These are phyloP conservation scores for Taphrorychus bicolor DNA, from an alignment of 2,888 invertebrate genomes.

Conservation along the genomic window DNA sequence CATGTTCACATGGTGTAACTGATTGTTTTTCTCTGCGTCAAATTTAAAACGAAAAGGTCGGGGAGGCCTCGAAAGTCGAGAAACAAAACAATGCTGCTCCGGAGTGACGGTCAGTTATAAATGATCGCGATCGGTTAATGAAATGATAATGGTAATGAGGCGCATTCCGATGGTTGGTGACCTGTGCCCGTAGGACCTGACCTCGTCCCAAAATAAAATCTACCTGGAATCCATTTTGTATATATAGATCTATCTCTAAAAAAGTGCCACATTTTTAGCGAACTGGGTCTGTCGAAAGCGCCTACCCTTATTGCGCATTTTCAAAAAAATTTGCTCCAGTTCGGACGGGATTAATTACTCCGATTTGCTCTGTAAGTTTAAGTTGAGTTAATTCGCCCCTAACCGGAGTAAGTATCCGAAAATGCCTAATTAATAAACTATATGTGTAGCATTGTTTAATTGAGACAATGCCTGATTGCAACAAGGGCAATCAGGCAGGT, in stretches of 20 bases:
- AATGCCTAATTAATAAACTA: too few relatives aligned
- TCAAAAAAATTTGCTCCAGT: too few relatives aligned
- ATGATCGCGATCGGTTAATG: constrained; percentile 52
- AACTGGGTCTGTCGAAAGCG: too few relatives aligned
- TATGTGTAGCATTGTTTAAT: too few relatives aligned
- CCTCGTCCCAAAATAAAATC: constrained; percentile 17
- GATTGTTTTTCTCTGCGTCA: constrained; percentile 40
- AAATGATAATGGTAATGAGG: constrained; percentile 54
- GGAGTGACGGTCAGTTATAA: constrained; percentile 47
- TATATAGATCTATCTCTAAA: constrained; percentile 14
- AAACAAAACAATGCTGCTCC: constrained; percentile 35
- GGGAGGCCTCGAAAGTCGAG: constrained; percentile 10
- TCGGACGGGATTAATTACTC: too few relatives aligned
- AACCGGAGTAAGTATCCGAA: too few relatives aligned
- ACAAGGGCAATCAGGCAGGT: too few relatives aligned
- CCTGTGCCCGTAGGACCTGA: constrained; percentile 43
- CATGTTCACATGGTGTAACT: constrained; percentile 40
- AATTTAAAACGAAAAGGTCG: constrained; percentile 32
- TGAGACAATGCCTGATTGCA: too few relatives aligned
- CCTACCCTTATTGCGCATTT: too few relatives aligned
- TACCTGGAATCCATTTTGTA: constrained; percentile 11
- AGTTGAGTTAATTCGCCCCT: too few relatives aligned
- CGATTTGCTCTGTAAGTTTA: too few relatives aligned
- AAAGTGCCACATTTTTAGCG: too few relatives aligned
- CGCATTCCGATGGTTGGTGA: constrained; percentile 49